phyloP scores from a whole-genome alignment of 2,888 invertebrate genomes.

The Fabriciana adippe region DNA sequence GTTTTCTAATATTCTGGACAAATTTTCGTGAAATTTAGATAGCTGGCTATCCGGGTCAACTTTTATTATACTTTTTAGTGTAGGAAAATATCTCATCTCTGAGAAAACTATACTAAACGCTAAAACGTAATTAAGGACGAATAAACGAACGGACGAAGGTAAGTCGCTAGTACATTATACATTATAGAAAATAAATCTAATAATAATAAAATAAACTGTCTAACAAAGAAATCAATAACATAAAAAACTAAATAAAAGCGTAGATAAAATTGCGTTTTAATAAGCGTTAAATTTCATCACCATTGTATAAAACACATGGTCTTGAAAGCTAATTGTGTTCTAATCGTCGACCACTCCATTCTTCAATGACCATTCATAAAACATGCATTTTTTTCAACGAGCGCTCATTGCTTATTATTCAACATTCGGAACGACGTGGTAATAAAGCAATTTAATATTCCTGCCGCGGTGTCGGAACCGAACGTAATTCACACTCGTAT shows the following conservation, averaged over 20 bases:
- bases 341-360: slow-evolving; percentile 25
- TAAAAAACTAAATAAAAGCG: not conserved
- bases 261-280: slow-evolving; percentile 19
- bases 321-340: slow-evolving; percentile 28
- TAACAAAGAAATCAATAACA: not conserved
- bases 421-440: slow-evolving; percentile 30
- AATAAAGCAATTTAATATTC: slow-evolving; percentile 47
- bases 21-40: too few species aligned
- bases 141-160: too few species aligned
- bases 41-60: too few species aligned
- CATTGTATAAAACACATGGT: slow-evolving; percentile 24
- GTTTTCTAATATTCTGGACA: too few species aligned
- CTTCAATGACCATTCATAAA: slow-evolving; percentile 27
- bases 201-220: not conserved
- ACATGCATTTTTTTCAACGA: slow-evolving; percentile 32
- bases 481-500: slow-evolving; percentile 45
- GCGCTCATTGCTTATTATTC: slow-evolving; percentile 40
- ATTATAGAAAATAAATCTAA: too few species aligned
- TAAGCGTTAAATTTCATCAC: slow-evolving; percentile 22
- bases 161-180: too few species aligned
- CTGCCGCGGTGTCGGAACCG: slow-evolving; percentile 39
- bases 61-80: too few species aligned
- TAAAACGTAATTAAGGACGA: too few species aligned
- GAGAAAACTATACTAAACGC: too few species aligned
- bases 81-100: too few species aligned